Evolutionary conservation across 2,888 invertebrate species (phyloP).

Genomic region (Chrysina gloriosa): DNA sequence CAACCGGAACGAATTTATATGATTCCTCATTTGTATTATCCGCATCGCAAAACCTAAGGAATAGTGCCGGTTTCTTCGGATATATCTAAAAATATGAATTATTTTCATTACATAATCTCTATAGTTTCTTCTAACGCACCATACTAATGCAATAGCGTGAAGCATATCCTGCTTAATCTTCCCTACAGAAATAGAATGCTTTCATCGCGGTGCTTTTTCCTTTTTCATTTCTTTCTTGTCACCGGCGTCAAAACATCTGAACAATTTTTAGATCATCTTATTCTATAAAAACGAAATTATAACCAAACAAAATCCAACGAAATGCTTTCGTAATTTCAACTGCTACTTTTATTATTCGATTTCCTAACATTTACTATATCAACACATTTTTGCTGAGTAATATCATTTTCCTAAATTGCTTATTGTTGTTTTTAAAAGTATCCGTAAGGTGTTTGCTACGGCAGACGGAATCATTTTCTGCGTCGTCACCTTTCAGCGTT

Average conservation of each 20-base stretch:
- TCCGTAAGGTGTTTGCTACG: background rate
- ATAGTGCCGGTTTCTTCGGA: constrained; percentile 1
- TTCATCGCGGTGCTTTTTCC: background rate
- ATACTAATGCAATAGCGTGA: background rate
- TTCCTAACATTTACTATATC: background rate
- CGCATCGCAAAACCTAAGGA: background rate
- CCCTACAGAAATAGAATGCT: constrained; percentile 7
- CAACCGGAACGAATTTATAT: background rate
- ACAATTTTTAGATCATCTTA: background rate
- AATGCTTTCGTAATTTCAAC: background rate
- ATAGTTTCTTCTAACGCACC: background rate
- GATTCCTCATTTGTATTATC: background rate
- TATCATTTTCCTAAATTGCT: background rate
- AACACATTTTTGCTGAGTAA: background rate
- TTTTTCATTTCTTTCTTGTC: background rate
- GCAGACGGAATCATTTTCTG: background rate
- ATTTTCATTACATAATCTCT: constrained; percentile 24
- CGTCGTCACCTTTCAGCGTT: background rate
- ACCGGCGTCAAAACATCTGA: background rate
- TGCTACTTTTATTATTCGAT: background rate
- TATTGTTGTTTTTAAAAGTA: background rate
- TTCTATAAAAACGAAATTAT: background rate
- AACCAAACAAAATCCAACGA: background rate
- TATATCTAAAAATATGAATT: constrained; percentile 6
- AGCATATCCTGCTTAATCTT: constrained; percentile 29